Evolutionary conservation across 2,797 vertebrate genomes (phyloP).

Genomic region (Benthosema pterotum): DNA sequence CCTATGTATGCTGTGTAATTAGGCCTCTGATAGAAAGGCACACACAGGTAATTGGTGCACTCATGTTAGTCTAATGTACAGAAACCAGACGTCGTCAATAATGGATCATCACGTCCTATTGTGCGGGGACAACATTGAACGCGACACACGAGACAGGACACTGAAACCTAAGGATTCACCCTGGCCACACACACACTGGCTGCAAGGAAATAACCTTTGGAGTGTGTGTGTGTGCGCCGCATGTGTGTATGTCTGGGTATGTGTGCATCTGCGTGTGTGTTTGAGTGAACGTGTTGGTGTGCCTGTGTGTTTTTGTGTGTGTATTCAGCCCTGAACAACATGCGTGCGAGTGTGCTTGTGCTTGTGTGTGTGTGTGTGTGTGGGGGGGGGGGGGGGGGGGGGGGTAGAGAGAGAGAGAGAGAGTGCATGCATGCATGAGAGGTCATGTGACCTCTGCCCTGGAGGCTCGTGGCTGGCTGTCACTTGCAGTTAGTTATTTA

Average conservation of each 20-base stretch:
- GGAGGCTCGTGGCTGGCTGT: conserved; percentile 48
- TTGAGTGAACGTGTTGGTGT: conserved; percentile 11
- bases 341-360: conserved; percentile 11
- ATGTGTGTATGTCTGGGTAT: background rate
- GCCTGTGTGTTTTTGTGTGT: conserved; percentile 16
- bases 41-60: conserved; percentile 53
- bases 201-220: conserved; percentile 53
- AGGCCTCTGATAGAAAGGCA: conserved; percentile 34
- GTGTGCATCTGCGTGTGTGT: conserved; percentile 14
- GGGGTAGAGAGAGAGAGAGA: too few relatives aligned
- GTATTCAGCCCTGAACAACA: background rate
- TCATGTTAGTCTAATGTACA: conserved; percentile 55
- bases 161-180: conserved; percentile 62
- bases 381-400: background rate
- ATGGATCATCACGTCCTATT: conserved; percentile 59
- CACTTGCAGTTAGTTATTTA: conserved; percentile 64
- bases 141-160: conserved; percentile 66
- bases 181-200: conserved; percentile 51
- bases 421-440: conserved; percentile 11
- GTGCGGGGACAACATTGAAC: conserved; percentile 52
- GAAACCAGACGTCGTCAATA: conserved; percentile 65
- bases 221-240: conserved; percentile 14
- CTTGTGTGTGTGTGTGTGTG: background rate
- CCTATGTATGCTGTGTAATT: conserved; percentile 51
- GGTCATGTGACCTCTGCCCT: conserved; percentile 50